Evolutionary conservation across 2,888 invertebrate genomes (phyloP), one percentile per base, ranked within the genome.

Genomic region (Cylindroiulus punctatus): DNA sequence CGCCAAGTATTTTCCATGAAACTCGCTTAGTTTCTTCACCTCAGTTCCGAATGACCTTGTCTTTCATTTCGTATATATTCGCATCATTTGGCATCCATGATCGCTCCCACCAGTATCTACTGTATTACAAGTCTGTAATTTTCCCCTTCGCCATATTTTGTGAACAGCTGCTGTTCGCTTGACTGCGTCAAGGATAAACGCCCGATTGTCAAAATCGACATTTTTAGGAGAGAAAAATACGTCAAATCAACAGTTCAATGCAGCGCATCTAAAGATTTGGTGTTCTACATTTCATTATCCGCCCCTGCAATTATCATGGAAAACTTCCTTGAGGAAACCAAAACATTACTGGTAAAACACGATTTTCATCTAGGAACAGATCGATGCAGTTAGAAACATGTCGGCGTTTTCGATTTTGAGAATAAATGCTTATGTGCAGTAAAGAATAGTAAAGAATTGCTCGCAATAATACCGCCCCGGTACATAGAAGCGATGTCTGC

Each of bases 61-160:
- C 76, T 65, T 65, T 76, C 22, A 22, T 76, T 12, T 76, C 14
- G 76, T 76, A n/a, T n/a, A n/a, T n/a, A 30, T 65, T 65, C 14
- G 76, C 76, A 76, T 76, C 76, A 76, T 76, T 65, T 76, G 76
- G 76, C 76, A 76, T 76, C 76, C 76, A 76, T 76, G 76, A 76
- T 76, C 76, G 76, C 76, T 76, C 30, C 76, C 76, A 22, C 76
- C 14, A 10, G 36, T 36, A 76, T 26, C 52, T n/a, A 19, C n/a
- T 7, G 26, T n/a, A n/a, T n/a, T n/a, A n/a, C n/a, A n/a, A n/a
- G n/a, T n/a, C n/a, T n/a, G n/a, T 17, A 30, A 76, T 30, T 76
- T 30, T 76, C 14, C 30, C 30, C 30, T 65, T 26, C 76, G 76
- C 76, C 76, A 76, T 76, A 76, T 76, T n/a, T 76, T 76, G 76